A percentile compares a stretch with the other conserved stretches of the same genome.
These are phyloP conservation scores for Rhabdomys pumilio DNA, from an alignment of 2,797 vertebrate species.

Conservation along the genomic window DNA sequence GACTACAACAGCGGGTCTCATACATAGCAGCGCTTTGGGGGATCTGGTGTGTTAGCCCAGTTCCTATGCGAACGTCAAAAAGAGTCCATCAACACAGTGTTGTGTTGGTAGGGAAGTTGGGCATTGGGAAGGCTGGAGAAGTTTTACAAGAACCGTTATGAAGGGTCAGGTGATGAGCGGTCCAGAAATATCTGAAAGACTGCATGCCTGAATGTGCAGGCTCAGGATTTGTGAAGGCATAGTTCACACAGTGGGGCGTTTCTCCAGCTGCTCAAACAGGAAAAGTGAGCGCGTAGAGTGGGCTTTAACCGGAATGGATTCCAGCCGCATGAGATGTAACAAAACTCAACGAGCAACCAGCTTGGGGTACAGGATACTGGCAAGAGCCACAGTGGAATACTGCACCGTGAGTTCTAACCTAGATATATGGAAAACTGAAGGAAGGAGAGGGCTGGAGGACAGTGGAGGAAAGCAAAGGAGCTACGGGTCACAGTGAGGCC, in stretches of 20 bases:
- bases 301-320: not conserved
- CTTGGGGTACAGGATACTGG: not conserved
- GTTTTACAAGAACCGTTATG: not conserved
- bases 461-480: not conserved
- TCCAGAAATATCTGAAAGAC: not conserved
- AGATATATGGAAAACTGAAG: not conserved
- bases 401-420: not conserved
- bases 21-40: not conserved
- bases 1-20: not conserved
- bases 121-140: not conserved
- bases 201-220: not conserved
- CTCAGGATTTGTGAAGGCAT: not conserved
- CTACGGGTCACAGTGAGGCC: not conserved
- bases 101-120: not conserved
- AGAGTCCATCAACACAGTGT: not conserved
- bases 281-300: not conserved
- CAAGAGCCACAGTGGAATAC: fast-evolving
- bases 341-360: not conserved
- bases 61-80: not conserved
- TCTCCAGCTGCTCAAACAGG: not conserved
- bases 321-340: not conserved
- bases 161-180: not conserved
- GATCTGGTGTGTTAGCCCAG: not conserved
- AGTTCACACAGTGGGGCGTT: not conserved
- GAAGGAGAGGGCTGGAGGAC: not conserved